Percentiles rank a stretch among this genome's conserved stretches.
These are phyloP conservation scores for Condylura cristata DNA, from an alignment of 2,113 vertebrate species.

Conservation along the genomic window DNA sequence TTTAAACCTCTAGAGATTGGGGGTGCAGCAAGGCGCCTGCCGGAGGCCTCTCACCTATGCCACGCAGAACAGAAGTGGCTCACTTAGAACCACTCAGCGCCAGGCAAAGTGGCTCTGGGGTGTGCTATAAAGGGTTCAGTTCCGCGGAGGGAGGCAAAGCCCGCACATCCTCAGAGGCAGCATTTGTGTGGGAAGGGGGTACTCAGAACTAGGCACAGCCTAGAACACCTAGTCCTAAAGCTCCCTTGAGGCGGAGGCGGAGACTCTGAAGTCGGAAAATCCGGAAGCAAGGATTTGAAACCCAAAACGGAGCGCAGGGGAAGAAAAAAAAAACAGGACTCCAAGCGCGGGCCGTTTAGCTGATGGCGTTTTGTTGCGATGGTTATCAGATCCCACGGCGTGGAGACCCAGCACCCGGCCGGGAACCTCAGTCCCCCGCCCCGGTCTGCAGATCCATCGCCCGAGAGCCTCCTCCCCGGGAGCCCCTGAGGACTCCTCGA, in stretches of 20 bases:
- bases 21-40: background rate
- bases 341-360: background rate
- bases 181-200: background rate
- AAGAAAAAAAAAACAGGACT: background rate
- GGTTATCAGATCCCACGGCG: background rate
- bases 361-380: background rate
- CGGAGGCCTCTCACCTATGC: background rate
- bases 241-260: background rate
- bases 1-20: background rate
- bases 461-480: too few relatives aligned
- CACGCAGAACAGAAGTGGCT: background rate
- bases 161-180: background rate
- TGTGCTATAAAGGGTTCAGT: too few relatives aligned
- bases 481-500: background rate
- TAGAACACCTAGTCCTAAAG: background rate
- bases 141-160: background rate
- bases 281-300: background rate
- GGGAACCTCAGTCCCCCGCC: fast-evolving
- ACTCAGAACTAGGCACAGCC: background rate
- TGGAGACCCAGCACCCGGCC: too few relatives aligned
- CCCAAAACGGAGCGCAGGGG: fast-evolving
- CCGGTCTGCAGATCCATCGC: too few relatives aligned
- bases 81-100: background rate
- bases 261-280: background rate
- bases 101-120: too few relatives aligned